Percentiles rank a stretch among this genome's conserved stretches.
These are phyloP conservation scores for Epizoanthus stellaris DNA, from an alignment of 92 coral and sea anemone genomes.

Conservation along the genomic window DNA sequence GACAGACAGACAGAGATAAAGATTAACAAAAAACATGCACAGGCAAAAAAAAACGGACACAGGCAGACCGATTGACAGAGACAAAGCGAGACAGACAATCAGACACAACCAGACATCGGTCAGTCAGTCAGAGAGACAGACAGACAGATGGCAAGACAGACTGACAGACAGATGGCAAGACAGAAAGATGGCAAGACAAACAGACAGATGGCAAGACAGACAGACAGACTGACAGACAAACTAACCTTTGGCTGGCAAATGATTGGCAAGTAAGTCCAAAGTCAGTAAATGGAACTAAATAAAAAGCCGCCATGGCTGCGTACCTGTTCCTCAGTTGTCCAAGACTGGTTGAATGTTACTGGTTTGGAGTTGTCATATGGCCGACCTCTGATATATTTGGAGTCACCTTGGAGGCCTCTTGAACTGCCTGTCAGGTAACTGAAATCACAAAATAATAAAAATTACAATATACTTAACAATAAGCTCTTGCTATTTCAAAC, in stretches of 20 bases:
- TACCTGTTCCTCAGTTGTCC: slow-evolving; percentile 97
- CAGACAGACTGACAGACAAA: no score
- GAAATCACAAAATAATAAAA: neutral
- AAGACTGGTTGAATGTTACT: slow-evolving; percentile 88
- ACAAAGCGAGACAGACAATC: neutral
- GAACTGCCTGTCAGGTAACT: slow-evolving; percentile 30
- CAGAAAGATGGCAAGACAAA: no score
- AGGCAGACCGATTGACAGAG: no score
- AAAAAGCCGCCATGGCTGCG: neutral
- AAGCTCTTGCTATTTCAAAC: no score
- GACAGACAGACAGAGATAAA: neutral
- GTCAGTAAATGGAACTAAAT: no score
- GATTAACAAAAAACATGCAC: neutral
- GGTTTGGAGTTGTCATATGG: slow-evolving; percentile 58
- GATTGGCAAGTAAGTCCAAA: no score
- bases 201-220: no score
- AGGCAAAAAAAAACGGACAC: no score
- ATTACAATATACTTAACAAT: no score
- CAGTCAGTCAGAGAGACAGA: no score
- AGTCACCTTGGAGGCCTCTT: slow-evolving; percentile 4
- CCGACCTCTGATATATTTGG: slow-evolving; percentile 49
- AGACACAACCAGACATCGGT: no score
- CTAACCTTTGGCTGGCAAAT: no score
- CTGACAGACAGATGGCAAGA: neutral
- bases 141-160: neutral